Percentiles rank a stretch among this genome's conserved stretches.
These are phyloP conservation scores for Pterostichus madidus DNA, from an alignment of 2,888 invertebrate genomes.

Conservation along the genomic window DNA sequence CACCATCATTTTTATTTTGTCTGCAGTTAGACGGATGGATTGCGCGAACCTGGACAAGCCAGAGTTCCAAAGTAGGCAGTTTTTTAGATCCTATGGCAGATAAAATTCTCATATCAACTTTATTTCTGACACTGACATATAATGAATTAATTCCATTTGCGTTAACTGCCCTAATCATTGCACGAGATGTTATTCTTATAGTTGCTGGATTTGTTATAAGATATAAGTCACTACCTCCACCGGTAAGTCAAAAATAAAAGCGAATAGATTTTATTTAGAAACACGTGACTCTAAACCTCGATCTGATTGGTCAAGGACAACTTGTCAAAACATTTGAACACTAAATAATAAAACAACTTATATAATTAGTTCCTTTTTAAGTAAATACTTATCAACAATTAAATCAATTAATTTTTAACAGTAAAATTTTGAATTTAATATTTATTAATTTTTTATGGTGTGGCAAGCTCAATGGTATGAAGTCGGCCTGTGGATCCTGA, in stretches of 20 bases:
- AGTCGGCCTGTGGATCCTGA: too few relatives aligned
- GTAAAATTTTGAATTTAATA: too few relatives aligned
- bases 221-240: slow-evolving; percentile 92
- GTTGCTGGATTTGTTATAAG: slow-evolving; percentile 93
- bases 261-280: slow-evolving; percentile 69
- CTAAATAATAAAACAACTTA: too few relatives aligned
- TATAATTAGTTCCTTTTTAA: too few relatives aligned
- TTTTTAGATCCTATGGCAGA: slow-evolving; percentile 98
- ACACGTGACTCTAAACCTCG: too few relatives aligned
- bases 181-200: slow-evolving; percentile 90
- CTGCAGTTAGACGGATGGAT: slow-evolving; percentile 95
- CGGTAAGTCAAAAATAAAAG: slow-evolving; percentile 81
- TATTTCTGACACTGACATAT: slow-evolving; percentile 93
- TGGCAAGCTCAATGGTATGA: too few relatives aligned
- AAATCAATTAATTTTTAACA: too few relatives aligned
- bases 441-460: too few relatives aligned
- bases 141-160: slow-evolving; percentile 90
- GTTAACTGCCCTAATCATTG: slow-evolving; percentile 89
- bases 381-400: too few relatives aligned
- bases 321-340: too few relatives aligned
- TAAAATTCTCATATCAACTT: slow-evolving; percentile 93
- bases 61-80: slow-evolving; percentile 95
- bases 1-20: slow-evolving; percentile 71
- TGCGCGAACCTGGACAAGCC: slow-evolving; percentile 93
- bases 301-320: too few relatives aligned